These are phyloP conservation scores for Myanophis thanlyinensis DNA, from an alignment of 2,113 vertebrate genomes.

Conservation along the genomic window DNA sequence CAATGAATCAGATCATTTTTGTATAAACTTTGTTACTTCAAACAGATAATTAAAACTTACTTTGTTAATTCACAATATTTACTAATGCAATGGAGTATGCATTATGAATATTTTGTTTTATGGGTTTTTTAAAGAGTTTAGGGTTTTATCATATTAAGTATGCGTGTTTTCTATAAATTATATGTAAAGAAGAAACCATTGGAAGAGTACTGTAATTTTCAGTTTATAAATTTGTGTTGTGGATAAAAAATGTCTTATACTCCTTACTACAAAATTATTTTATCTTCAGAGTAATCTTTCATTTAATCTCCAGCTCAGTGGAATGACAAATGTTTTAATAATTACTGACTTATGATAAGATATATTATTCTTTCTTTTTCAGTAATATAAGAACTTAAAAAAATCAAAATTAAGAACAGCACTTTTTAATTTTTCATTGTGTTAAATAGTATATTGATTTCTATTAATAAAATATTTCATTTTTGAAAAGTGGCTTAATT, in stretches of 20 bases:
- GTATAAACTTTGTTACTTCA: neutral
- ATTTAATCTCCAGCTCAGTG: neutral
- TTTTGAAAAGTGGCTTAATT: neutral
- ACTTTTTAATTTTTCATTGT: neutral
- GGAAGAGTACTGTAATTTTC: neutral
- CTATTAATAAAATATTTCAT: neutral
- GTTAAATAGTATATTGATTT: neutral
- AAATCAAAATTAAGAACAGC: neutral
- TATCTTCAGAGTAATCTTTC: slow-evolving; percentile 11
- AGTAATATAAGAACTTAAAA: neutral
- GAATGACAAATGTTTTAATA: neutral
- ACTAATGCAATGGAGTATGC: neutral
- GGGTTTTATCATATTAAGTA: neutral
- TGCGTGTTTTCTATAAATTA: neutral
- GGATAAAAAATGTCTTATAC: neutral
- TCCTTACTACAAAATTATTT: slow-evolving; percentile 6
- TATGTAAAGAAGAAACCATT: neutral
- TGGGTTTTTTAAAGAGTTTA: neutral
- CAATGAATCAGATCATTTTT: neutral
- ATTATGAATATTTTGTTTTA: neutral
- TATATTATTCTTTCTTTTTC: neutral
- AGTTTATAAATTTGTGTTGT: neutral
- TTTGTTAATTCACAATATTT: neutral
- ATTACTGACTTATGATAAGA: neutral
- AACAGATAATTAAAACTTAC: neutral